These are phyloP conservation scores for Dendrolimus houi DNA, from an alignment of 2,888 invertebrate species.

Conservation along the genomic window DNA sequence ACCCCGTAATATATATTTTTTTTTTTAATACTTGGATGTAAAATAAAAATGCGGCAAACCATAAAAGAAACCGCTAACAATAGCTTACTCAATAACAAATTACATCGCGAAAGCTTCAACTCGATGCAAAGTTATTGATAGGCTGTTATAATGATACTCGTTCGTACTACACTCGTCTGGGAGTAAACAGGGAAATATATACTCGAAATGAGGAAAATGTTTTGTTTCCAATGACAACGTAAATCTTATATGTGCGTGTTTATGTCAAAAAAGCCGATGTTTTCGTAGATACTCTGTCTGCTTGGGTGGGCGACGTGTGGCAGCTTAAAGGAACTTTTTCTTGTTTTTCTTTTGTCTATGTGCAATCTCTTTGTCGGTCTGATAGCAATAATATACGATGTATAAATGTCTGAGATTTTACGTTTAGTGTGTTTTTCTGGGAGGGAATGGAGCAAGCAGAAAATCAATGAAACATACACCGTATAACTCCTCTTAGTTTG, in stretches of 20 bases:
- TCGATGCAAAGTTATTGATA: conserved; percentile 33
- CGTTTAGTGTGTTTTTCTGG: no score
- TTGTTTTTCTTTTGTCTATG: conserved; percentile 3
- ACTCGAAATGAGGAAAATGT: conserved; percentile 16
- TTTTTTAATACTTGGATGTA: neutral
- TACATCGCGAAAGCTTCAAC: conserved; percentile 22
- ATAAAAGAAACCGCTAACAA: neutral
- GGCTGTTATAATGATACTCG: conserved; percentile 29
- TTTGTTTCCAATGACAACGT: conserved; percentile 20
- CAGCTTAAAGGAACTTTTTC: conserved; percentile 5
- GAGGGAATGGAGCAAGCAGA: no score
- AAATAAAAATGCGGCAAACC: neutral
- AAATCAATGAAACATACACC: no score
- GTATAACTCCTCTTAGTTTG: no score
- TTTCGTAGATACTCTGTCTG: neutral
- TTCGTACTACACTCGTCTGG: conserved; percentile 24
- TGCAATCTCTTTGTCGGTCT: neutral
- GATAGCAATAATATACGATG: no score
- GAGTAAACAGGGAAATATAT: conserved; percentile 15
- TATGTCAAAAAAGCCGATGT: conserved; percentile 3
- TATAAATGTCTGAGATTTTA: no score
- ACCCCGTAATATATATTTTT: no score
- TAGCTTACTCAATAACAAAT: conserved; percentile 25
- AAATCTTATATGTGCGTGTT: conserved; percentile 14
- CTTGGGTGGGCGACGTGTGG: neutral